Evolutionary conservation across 2,888 invertebrate genomes (phyloP).

Genomic region (Aspidiotus destructor): DNA sequence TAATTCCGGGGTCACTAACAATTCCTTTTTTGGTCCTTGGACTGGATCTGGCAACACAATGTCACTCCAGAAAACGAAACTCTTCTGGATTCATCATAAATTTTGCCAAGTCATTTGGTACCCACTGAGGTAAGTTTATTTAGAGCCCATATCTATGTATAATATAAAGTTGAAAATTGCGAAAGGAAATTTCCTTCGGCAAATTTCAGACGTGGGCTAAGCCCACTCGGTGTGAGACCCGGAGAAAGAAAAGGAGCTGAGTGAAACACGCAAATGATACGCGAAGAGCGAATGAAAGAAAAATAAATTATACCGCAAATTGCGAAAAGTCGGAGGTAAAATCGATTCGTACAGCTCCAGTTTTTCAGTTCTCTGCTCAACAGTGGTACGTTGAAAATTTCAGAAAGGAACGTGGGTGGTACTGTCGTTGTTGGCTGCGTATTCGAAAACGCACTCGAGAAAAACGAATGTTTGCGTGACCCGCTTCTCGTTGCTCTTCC

Average conservation of each 20-base stretch:
- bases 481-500: conserved; percentile 21
- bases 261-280: conserved; percentile 12
- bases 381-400: conserved; percentile 22
- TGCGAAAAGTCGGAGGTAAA: conserved; percentile 27
- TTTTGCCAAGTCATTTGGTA: too few relatives aligned
- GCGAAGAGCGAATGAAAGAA: conserved; percentile 6
- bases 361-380: conserved; percentile 25
- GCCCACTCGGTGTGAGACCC: too few relatives aligned
- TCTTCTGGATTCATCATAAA: too few relatives aligned
- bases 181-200: too few relatives aligned
- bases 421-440: conserved; percentile 19
- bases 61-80: too few relatives aligned
- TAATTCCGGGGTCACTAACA: too few relatives aligned
- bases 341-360: conserved; percentile 31
- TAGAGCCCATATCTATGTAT: too few relatives aligned
- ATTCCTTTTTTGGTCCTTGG: too few relatives aligned
- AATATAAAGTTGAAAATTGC: too few relatives aligned
- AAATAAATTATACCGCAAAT: conserved; percentile 29
- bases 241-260: conserved; percentile 7
- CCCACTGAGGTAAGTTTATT: too few relatives aligned
- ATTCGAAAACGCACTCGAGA: conserved; percentile 22
- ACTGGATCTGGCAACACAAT: too few relatives aligned
- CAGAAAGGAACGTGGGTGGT: conserved; percentile 7
- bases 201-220: too few relatives aligned
- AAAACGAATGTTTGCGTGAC: conserved; percentile 31